Conservation (phyloP, 30 jellyfish, hydroid and myxozoan species). For the Nemopilema nomurai region DNA sequence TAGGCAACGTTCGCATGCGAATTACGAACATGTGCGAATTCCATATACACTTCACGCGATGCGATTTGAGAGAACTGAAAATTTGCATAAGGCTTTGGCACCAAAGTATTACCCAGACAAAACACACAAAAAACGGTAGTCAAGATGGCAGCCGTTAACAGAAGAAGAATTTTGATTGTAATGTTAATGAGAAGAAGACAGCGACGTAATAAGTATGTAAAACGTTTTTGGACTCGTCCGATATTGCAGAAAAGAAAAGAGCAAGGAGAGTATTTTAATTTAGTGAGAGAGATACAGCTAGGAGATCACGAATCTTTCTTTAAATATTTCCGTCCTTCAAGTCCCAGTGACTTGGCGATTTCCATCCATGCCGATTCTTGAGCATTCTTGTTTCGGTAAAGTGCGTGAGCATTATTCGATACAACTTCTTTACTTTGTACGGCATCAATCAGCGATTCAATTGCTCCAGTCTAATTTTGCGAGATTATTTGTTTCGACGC, state of each 20-base stretch:
- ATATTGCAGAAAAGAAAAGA: slow-evolving; percentile 47
- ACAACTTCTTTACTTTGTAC: not conserved
- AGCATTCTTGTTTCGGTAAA: not conserved
- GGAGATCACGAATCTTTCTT: slow-evolving; percentile 70
- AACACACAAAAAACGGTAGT: not conserved
- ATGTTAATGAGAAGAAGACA: slow-evolving; percentile 55
- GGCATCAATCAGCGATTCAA: not conserved
- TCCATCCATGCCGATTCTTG: not conserved
- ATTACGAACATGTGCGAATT: slow-evolving; percentile 26
- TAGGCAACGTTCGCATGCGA: too few relatives aligned
- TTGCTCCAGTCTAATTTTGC: not conserved
- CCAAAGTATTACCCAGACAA: slow-evolving; percentile 19
- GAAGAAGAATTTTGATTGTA: slow-evolving; percentile 25
- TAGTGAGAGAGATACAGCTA: slow-evolving; percentile 54
- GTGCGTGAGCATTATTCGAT: not conserved
- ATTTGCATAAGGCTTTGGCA: slow-evolving; percentile 17
- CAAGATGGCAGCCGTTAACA: slow-evolving; percentile 10
- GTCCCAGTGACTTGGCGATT: not conserved
- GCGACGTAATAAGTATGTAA: slow-evolving; percentile 34
- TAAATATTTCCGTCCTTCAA: slow-evolving; percentile 14
- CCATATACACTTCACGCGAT: slow-evolving; percentile 12
- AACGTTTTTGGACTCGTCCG: slow-evolving; percentile 62
- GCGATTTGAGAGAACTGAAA: slow-evolving; percentile 21
- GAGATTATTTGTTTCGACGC: too few relatives aligned
- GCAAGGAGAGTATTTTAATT: slow-evolving; percentile 52